Conservation (phyloP, 2,888 invertebrate species). For the Chydorus sphaericus region DNA sequence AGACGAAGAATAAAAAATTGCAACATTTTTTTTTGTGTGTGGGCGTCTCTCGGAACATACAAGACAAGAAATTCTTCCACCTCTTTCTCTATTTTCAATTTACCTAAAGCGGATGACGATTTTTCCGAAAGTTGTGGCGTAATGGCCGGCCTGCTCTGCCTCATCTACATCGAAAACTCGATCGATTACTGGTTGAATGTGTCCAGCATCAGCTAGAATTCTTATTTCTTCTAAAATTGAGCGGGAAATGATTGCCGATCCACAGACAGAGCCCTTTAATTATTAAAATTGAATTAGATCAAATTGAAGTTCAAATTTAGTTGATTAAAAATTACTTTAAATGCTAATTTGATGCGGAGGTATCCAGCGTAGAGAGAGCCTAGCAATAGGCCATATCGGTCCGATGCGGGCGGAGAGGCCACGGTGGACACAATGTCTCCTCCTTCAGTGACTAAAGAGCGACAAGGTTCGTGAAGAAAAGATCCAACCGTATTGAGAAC, state of each 20-base stretch:
- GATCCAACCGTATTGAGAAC: slow-evolving; percentile 37
- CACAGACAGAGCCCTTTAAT: slow-evolving; percentile 12
- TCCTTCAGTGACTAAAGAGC: slow-evolving; percentile 28
- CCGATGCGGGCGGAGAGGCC: slow-evolving; percentile 35
- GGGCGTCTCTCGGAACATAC: too few relatives aligned
- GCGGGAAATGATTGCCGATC: slow-evolving; percentile 16
- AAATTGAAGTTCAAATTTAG: slow-evolving; percentile 6
- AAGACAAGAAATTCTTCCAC: too few relatives aligned
- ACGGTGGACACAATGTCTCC: slow-evolving; percentile 36
- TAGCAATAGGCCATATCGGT: slow-evolving; percentile 33
- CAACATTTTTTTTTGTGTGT: not conserved
- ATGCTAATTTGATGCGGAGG: slow-evolving; percentile 24
- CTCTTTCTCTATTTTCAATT: not conserved
- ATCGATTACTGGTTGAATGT: slow-evolving; percentile 42
- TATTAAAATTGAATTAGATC: not conserved
- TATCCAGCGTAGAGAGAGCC: slow-evolving; percentile 34
- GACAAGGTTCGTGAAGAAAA: slow-evolving; percentile 25
- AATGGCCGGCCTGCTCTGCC: slow-evolving; percentile 33
- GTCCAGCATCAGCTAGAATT: slow-evolving; percentile 37
- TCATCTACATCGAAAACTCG: slow-evolving; percentile 35
- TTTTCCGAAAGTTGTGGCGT: slow-evolving; percentile 34
- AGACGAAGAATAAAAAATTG: slow-evolving; percentile 23
- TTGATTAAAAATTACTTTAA: not conserved
- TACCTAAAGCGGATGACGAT: slow-evolving; percentile 35
- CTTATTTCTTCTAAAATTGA: slow-evolving; percentile 28